Evolutionary conservation across 64 coral and sea anemone genomes (phyloP).

Genomic region (Porites australiensis): DNA sequence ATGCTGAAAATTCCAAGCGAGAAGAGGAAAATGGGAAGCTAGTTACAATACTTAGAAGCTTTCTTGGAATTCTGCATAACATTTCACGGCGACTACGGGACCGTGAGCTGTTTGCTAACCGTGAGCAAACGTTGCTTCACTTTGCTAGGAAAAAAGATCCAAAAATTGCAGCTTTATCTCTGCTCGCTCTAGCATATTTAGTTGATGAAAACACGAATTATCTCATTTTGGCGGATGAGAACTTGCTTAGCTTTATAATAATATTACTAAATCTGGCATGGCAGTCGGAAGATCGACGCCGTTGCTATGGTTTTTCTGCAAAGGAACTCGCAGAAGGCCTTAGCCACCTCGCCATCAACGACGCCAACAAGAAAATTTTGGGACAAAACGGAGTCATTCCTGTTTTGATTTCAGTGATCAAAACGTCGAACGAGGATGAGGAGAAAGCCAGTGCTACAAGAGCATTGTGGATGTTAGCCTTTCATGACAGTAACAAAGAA

Average conservation of each 20-base stretch:
- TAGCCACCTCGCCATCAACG: conserved; percentile 46
- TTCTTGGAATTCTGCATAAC: too few species aligned
- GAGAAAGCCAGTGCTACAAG: conserved; percentile 30
- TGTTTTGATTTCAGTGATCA: conserved; percentile 15
- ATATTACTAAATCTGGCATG: conserved; percentile 8
- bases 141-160: conserved; percentile 3
- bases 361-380: conserved; percentile 51
- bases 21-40: too few species aligned
- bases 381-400: conserved; percentile 23
- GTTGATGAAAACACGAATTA: conserved; percentile 52
- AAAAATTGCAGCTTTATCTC: not conserved
- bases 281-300: conserved; percentile 18
- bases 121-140: not conserved
- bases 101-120: not conserved
- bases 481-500: conserved; percentile 55
- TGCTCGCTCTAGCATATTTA: conserved; percentile 50
- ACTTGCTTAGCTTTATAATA: conserved; percentile 18
- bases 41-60: too few species aligned
- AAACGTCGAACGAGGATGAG: conserved; percentile 32
- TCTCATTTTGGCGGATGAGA: conserved; percentile 37
- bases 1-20: conserved; percentile 11
- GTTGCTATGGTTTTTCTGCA: conserved; percentile 29
- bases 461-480: conserved; percentile 65
- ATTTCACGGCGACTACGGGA: not conserved
- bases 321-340: conserved; percentile 66